Evolutionary conservation across 2,888 invertebrate species (phyloP).

Genomic region (Agrochola litura): DNA sequence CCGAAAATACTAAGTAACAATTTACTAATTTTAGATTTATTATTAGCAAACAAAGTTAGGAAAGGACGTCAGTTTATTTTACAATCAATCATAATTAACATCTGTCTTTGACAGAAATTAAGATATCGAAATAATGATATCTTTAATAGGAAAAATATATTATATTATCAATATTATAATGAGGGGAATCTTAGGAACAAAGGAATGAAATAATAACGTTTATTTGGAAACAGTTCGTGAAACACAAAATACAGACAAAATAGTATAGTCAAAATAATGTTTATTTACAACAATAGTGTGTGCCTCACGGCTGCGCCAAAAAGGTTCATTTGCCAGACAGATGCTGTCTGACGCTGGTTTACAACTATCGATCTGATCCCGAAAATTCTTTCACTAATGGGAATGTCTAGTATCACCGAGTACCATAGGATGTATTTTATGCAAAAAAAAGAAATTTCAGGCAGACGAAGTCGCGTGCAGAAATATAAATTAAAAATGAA

Average conservation of each 20-base stretch:
- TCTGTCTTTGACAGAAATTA: not conserved
- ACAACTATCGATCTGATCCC: too few relatives aligned
- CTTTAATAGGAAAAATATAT: not conserved
- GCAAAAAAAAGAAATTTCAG: not conserved
- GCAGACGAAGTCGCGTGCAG: not conserved
- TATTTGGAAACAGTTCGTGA: too few relatives aligned
- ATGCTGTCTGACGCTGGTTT: too few relatives aligned
- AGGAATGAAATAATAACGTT: too few relatives aligned
- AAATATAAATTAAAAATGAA: too few relatives aligned
- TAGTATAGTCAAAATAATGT: too few relatives aligned
- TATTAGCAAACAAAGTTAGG: slow-evolving; percentile 1
- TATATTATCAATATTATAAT: too few relatives aligned
- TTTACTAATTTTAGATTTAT: slow-evolving; percentile 36
- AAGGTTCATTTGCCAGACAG: too few relatives aligned
- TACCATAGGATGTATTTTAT: not conserved
- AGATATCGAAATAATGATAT: not conserved
- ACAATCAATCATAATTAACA: slow-evolving; percentile 19
- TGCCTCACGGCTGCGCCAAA: too few relatives aligned
- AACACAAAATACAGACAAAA: too few relatives aligned
- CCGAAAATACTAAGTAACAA: slow-evolving; percentile 31
- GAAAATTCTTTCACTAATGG: not conserved
- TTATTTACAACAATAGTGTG: too few relatives aligned
- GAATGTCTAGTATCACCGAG: not conserved
- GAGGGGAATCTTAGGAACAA: too few relatives aligned
- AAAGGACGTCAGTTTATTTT: slow-evolving; percentile 11